A percentile compares a stretch with the other conserved stretches of the same genome.
Evolutionary conservation across 2,797 vertebrate genomes (phyloP).

Genomic region (Peromyscus attwateri): DNA sequence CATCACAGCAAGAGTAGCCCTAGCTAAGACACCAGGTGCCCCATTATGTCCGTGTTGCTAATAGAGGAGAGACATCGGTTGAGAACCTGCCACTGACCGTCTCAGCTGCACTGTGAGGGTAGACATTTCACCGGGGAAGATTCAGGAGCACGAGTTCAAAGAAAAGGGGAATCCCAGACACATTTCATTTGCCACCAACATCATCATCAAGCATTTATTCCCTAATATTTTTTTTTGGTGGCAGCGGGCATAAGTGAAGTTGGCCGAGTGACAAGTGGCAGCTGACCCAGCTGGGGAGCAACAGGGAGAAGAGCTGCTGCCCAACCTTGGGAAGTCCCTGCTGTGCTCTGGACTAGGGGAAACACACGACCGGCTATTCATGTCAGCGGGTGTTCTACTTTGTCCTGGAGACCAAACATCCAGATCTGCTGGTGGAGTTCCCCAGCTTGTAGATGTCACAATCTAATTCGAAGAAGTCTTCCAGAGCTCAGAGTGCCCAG

Average conservation of each 20-base stretch:
- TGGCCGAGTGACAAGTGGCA: background rate
- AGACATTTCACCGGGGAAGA: background rate
- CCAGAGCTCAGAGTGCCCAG: background rate
- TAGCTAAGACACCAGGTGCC: no score
- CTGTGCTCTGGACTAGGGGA: background rate
- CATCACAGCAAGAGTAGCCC: background rate
- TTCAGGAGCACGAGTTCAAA: background rate
- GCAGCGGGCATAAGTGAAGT: background rate
- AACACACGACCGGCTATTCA: background rate
- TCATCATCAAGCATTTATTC: background rate
- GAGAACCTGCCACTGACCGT: background rate
- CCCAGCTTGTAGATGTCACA: background rate
- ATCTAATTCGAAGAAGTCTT: background rate
- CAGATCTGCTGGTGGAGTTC: background rate
- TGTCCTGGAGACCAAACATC: background rate
- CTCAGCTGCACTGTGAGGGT: background rate
- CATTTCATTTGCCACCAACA: no score
- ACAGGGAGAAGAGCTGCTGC: background rate
- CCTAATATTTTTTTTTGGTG: background rate
- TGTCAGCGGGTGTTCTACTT: background rate
- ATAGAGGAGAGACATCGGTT: background rate
- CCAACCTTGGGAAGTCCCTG: background rate
- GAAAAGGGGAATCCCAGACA: background rate
- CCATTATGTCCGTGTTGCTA: background rate
- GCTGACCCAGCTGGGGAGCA: background rate